A percentile compares a stretch with the other conserved stretches of the same genome.
Evolutionary conservation across 1,140 invertebrate species (phyloP).

Genomic region (Zaprionus inermis): DNA sequence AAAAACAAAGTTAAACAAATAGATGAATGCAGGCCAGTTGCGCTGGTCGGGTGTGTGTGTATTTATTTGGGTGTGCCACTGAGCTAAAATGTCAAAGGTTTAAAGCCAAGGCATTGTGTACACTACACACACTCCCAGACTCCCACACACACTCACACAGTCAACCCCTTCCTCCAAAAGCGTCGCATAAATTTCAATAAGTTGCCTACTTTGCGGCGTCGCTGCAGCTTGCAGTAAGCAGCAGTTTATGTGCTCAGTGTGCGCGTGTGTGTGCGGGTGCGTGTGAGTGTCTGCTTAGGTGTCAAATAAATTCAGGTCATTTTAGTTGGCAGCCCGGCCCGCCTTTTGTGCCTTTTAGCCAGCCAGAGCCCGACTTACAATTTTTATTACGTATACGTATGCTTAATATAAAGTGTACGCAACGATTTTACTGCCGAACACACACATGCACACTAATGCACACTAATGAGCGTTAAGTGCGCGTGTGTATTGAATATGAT

Average conservation of each 20-base stretch:
- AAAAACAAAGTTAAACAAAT: conserved; percentile 59
- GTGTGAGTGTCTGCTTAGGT: conserved; percentile 16
- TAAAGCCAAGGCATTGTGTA: conserved; percentile 44
- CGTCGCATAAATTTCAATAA: conserved; percentile 51
- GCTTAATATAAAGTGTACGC: conserved; percentile 38
- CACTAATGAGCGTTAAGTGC: conserved; percentile 56
- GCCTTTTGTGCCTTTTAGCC: conserved; percentile 19
- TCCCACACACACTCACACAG: conserved; percentile 3
- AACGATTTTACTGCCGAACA: conserved; percentile 37
- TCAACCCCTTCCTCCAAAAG: background rate
- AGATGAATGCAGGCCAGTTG: conserved; percentile 32
- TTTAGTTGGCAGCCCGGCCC: conserved; percentile 30
- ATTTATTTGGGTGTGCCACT: conserved; percentile 37
- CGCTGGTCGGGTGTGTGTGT: background rate
- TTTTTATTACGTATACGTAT: conserved; percentile 43
- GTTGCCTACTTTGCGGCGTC: conserved; percentile 45
- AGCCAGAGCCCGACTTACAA: background rate
- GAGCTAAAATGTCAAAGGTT: conserved; percentile 44
- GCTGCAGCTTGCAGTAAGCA: conserved; percentile 36
- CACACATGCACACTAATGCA: conserved; percentile 2
- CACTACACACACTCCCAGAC: background rate
- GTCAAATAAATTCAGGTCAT: conserved; percentile 52
- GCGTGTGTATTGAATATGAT: conserved; percentile 42
- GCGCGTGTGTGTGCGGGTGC: background rate
- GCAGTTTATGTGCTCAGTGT: conserved; percentile 12